These are phyloP conservation scores for Rhagoletis zephyria DNA, from an alignment of 1,140 invertebrate genomes.

Conservation along the genomic window DNA sequence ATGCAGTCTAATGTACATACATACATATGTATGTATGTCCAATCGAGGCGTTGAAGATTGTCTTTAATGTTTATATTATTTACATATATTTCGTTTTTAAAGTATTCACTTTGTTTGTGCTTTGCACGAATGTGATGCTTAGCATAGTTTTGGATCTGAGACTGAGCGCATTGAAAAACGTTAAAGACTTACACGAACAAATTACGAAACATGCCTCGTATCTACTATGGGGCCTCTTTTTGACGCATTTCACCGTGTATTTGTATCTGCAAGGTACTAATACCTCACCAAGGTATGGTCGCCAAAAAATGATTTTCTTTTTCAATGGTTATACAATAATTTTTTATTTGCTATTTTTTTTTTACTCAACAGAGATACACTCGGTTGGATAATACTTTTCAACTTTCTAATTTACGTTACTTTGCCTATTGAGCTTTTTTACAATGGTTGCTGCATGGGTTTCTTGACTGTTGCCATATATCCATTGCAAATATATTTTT, in stretches of 20 bases:
- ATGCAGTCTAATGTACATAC: too few species aligned
- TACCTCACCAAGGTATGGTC: slow-evolving; percentile 37
- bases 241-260: slow-evolving; percentile 40
- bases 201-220: slow-evolving; percentile 7
- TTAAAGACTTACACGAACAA: neutral
- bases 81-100: neutral
- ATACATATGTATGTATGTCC: too few species aligned
- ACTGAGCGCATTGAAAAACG: neutral
- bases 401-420: slow-evolving; percentile 90
- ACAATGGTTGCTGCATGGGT: slow-evolving; percentile 76
- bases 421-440: slow-evolving; percentile 81
- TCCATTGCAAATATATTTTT: slow-evolving; percentile 75
- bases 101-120: slow-evolving; percentile 43
- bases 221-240: slow-evolving; percentile 25
- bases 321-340: too few species aligned
- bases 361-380: slow-evolving; percentile 65
- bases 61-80: neutral
- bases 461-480: slow-evolving; percentile 77
- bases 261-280: neutral
- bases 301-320: neutral
- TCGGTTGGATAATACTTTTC: slow-evolving; percentile 86
- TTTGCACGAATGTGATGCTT: slow-evolving; percentile 13
- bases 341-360: slow-evolving; percentile 14
- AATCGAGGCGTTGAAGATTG: neutral
- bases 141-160: slow-evolving; percentile 21